Evolutionary conservation across 2,888 invertebrate species (phyloP).

Genomic region (Meloe dianella): DNA sequence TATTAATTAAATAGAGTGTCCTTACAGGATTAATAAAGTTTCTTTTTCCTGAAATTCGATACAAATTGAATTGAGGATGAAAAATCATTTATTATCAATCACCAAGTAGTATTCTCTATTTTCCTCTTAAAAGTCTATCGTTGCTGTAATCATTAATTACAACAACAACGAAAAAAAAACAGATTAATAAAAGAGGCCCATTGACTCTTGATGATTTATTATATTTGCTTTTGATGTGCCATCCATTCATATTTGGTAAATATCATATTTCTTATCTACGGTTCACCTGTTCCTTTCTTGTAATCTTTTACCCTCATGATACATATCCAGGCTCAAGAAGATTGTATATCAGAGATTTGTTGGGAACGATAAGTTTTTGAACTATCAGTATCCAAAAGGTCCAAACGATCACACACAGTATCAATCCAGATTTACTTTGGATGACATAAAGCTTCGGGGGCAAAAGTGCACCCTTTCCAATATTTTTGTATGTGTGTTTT

Average conservation of each 20-base stretch:
- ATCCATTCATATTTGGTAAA: slow-evolving; percentile 3
- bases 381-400: slow-evolving; percentile 9
- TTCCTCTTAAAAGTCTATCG: background rate
- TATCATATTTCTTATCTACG: slow-evolving; percentile 11
- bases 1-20: background rate
- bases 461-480: background rate
- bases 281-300: slow-evolving; percentile 10
- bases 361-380: slow-evolving; percentile 14
- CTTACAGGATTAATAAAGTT: background rate
- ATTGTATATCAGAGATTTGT: slow-evolving; percentile 7
- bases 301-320: slow-evolving; percentile 10
- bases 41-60: background rate
- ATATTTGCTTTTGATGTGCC: background rate
- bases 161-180: too few species aligned
- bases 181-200: background rate
- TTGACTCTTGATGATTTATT: background rate
- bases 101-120: background rate
- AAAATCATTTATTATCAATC: background rate
- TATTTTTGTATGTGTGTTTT: slow-evolving; percentile 15
- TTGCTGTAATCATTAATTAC: slow-evolving; percentile 15
- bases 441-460: background rate
- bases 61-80: background rate
- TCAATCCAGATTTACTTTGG: slow-evolving; percentile 12
- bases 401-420: background rate
- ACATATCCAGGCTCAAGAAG: slow-evolving; percentile 6